Evolutionary conservation across 2,113 vertebrate species (phyloP).

Genomic region (Forbesichthys papilliferus): DNA sequence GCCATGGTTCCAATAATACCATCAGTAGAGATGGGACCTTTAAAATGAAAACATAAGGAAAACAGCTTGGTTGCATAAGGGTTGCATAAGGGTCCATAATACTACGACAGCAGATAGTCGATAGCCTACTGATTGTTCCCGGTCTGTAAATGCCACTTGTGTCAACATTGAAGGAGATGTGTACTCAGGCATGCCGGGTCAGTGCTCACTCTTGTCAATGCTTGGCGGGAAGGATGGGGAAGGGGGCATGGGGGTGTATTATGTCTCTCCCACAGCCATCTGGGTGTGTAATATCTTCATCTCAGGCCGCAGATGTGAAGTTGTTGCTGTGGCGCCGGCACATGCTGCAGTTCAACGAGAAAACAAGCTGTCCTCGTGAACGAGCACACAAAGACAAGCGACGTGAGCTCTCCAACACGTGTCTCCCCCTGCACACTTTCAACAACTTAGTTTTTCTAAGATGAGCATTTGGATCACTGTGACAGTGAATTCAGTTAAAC

Average conservation of each 20-base stretch:
- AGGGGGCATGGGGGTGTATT: constrained; percentile 32
- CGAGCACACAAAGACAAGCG: background rate
- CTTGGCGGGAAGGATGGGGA: constrained; percentile 18
- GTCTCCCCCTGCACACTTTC: background rate
- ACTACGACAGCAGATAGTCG: too few relatives aligned
- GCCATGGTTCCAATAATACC: constrained; percentile 27
- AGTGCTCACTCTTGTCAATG: constrained; percentile 15
- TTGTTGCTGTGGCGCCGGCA: background rate
- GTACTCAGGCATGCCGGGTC: constrained; percentile 29
- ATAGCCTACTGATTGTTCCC: too few relatives aligned
- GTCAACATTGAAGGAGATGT: constrained; percentile 35
- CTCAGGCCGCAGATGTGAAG: constrained; percentile 24
- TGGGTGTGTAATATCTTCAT: constrained; percentile 35
- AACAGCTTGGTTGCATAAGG: constrained; percentile 3
- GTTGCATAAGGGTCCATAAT: background rate
- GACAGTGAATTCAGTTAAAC: too few relatives aligned
- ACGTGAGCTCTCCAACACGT: too few relatives aligned
- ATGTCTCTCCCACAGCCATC: constrained; percentile 42
- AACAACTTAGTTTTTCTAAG: too few relatives aligned
- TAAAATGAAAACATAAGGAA: background rate
- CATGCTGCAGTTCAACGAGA: background rate
- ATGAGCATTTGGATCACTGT: background rate
- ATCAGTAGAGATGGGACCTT: constrained; percentile 17
- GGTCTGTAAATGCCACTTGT: constrained; percentile 5
- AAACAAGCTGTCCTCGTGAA: background rate